Base-by-base conservation (phyloP, 1,140 invertebrate genomes). In the Galleria mellonella region DNA sequence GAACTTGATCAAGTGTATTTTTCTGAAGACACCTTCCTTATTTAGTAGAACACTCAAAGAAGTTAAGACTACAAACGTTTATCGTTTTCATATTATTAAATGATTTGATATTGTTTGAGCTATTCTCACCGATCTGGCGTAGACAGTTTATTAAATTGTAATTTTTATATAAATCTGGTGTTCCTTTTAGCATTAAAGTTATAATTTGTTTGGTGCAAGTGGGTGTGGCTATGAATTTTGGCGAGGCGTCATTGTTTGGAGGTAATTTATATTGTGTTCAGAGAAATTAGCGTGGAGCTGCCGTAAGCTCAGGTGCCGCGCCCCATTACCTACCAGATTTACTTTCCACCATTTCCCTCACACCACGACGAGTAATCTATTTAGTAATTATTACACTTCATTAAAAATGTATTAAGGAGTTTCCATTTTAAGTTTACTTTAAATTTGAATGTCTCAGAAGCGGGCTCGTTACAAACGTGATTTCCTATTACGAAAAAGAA, bases 201-300 rank as follows among this genome's bases (percentile, higher is more conserved):
- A 66, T 61, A 72, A 71, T 69, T 62, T 58, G 17, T 23, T 23
- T 37, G 14, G 15, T 37, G 13, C 7, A 4, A 9, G 63, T 17
- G 40, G 46, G 52, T 47, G 51, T 41, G 32, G 51, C 40, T 52
- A 38, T 40, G 55, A 53, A 48, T 57, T 55, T 13, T 51, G 41
- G 41, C 42, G 50, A 43, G 43, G 43, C 67, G 59, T 76, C 68
- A 77, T 81, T 81, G 72, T 81, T 74, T 72, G 50, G 47, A 52
- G 51, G 72, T 77, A 77, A 79, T 75, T 77, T 77, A 81, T 76
- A 72, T 74, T 61, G 65, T 72, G 66, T 64, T 74, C 69, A 60
- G 61, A 55, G 51, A 72, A 79, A 78, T 82, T 77, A 82, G 70
- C 65, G 62, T 3, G 17, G 17, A 43, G 40, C 46, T 47, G 47